Evolutionary conservation across 2,113 vertebrate species (phyloP), one percentile per base, ranked within the genome.

Genomic region (Uria lomvia): DNA sequence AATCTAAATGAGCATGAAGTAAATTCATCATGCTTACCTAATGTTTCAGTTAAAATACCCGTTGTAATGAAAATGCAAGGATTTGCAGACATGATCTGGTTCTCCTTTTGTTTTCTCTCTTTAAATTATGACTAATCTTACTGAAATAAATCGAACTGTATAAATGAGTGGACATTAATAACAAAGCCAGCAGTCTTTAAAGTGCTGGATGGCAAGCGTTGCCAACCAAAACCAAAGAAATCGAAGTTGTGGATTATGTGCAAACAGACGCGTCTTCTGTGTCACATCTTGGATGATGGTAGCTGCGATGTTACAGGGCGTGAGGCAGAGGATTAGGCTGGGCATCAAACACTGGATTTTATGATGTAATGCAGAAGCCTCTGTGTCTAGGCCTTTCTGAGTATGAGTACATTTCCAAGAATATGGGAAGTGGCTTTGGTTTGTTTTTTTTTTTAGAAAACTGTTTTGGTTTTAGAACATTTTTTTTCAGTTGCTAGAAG

Each of bases 191-290:
- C 27, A 42, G 19, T n/a, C 75, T 76, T 83, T 43, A 50, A 94
- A 86, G 19, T 49, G 23, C 4, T n/a, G 49, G 45, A 80, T 76
- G 50, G 55, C 47, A 66, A 50, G 14, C 15, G 40, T 2, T 89
- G 63, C 52, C 65, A 67, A 10, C 53, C 42, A 55, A 78, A 26
- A 45, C 9, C 12, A 49, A 59, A 52, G 15, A 30, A 20, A 49
- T 49, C 21, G 19, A 77, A 59, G 42, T 8, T 73, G 26, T 43
- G 34, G n/a, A 24, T 38, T 23, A 2, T 0, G 36, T 1, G 1
- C 36, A 29, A 50, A 13, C 27, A 45, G 47, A 13, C 2, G 1
- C 3, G 16, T 70, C 20, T 42, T 59, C 26, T 58, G 13, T 56
- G 20, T 59, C 30, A 47, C 12, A 36, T 32, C 50, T 86, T 63